Evolutionary conservation across 2,113 vertebrate species (phyloP).

Genomic region (Opisthocomus hoazin): DNA sequence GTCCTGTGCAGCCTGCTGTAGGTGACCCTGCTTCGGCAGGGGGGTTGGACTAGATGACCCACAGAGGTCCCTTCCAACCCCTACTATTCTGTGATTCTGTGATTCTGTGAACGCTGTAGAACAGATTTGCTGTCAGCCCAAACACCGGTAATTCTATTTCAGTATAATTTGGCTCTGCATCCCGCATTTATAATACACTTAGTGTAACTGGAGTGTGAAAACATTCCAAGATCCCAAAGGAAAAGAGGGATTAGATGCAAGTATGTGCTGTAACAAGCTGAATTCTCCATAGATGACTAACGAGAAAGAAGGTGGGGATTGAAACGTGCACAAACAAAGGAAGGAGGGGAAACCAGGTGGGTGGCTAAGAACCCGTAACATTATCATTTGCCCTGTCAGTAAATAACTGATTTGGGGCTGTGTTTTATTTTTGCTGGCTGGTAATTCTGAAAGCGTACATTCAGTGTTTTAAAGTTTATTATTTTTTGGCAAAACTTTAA

Average conservation of each 20-base stretch:
- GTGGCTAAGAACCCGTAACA: background rate
- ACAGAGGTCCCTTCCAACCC: no score
- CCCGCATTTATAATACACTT: background rate
- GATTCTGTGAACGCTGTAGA: no score
- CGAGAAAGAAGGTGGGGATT: background rate
- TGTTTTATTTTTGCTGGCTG: background rate
- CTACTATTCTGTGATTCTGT: no score
- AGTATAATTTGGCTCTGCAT: background rate
- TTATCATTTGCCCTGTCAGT: background rate
- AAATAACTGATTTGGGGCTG: background rate
- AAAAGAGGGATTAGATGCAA: slow-evolving; percentile 19
- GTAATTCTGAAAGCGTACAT: background rate
- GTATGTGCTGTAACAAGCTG: background rate
- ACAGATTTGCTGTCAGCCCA: background rate
- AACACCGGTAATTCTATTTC: background rate
- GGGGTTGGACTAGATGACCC: no score
- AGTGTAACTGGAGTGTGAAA: slow-evolving; percentile 10
- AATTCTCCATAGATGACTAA: background rate
- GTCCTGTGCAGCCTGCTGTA: no score
- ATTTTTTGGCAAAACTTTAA: background rate
- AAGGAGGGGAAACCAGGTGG: background rate
- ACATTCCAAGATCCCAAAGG: background rate
- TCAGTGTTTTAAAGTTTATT: background rate
- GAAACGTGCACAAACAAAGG: background rate
- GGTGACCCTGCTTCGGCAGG: no score